Evolutionary conservation across 2,888 invertebrate species (phyloP).

Genomic region (Chironomus tentans): DNA sequence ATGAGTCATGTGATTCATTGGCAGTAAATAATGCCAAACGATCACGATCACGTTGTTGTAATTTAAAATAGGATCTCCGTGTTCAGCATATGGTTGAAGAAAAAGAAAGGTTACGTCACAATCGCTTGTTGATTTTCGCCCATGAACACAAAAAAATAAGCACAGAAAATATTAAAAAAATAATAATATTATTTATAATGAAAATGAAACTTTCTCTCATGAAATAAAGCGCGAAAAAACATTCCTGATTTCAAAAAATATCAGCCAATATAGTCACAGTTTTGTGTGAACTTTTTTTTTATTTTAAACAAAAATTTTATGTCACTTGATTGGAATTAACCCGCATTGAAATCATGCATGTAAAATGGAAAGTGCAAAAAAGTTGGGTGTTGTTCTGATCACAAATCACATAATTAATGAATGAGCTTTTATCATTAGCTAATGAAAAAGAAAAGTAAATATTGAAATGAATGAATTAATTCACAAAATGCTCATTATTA

Average conservation of each 20-base stretch:
- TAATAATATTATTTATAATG: not conserved
- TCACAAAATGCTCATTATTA: too few species aligned
- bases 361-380: constrained; percentile 14
- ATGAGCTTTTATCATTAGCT: not conserved
- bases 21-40: too few species aligned
- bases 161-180: too few species aligned
- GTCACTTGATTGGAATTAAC: constrained; percentile 9
- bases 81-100: not conserved
- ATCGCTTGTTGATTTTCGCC: not conserved
- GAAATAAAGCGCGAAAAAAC: not conserved
- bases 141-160: too few species aligned
- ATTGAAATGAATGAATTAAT: not conserved
- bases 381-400: not conserved
- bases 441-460: not conserved
- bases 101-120: not conserved
- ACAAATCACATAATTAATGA: not conserved
- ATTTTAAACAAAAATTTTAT: not conserved
- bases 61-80: not conserved
- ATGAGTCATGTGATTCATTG: not conserved
- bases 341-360: not conserved
- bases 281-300: not conserved
- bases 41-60: not conserved
- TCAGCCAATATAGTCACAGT: not conserved
- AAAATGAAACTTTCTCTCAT: not conserved
- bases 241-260: not conserved